These are phyloP conservation scores for Trematocara caparti DNA, from an alignment of 2,797 vertebrate genomes.

Conservation along the genomic window DNA sequence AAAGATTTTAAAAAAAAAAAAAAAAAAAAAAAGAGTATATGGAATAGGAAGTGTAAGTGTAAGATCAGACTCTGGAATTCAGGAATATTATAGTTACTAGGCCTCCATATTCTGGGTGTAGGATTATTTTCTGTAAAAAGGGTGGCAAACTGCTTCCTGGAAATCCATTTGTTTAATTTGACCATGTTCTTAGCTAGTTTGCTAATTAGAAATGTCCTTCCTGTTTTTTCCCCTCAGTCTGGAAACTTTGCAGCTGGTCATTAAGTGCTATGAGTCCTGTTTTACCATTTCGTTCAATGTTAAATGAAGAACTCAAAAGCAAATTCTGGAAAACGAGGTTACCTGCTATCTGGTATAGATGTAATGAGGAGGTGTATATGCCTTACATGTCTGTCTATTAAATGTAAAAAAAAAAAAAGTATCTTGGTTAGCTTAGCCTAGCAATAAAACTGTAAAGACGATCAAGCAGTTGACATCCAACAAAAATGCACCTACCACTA, in stretches of 20 bases:
- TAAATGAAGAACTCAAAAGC: background rate
- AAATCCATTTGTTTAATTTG: background rate
- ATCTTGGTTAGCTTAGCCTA: background rate
- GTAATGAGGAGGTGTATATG: background rate
- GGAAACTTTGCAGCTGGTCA: background rate
- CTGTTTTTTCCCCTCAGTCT: background rate
- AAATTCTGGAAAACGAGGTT: background rate
- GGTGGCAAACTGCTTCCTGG: background rate
- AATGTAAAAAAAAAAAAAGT: background rate
- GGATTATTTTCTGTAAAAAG: background rate
- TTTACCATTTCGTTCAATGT: background rate
- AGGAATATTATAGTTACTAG: background rate
- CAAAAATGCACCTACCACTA: background rate
- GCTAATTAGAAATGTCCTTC: background rate
- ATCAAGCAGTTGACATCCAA: background rate
- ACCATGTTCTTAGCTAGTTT: background rate
- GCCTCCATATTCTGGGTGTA: background rate
- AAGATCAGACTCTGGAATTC: background rate
- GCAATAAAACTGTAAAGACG: background rate
- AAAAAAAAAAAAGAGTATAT: background rate
- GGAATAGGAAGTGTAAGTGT: background rate
- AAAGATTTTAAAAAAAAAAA: too few relatives aligned
- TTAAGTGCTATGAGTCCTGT: background rate
- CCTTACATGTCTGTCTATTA: background rate
- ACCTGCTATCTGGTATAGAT: background rate